phyloP scores from a whole-genome alignment of 64 coral and sea anemone species.

The Catalaphyllia jardinei region DNA sequence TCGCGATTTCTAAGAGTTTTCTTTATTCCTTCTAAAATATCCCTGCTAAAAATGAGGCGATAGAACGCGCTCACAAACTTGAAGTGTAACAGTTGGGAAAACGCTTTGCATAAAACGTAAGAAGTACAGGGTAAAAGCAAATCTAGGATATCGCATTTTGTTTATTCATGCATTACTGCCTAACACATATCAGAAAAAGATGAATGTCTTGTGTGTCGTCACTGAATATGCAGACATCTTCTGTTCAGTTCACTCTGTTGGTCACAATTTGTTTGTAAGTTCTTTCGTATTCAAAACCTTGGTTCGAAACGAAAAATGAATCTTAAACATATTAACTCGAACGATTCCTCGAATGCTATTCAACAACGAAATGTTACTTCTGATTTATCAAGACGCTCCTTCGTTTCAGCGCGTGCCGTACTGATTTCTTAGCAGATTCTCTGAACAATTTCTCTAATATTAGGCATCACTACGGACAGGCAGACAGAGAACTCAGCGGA shows the following conservation, averaged over 20 bases:
- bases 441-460: background rate
- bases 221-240: conserved; percentile 13
- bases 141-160: conserved; percentile 13
- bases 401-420: background rate
- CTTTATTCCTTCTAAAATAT: background rate
- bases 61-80: background rate
- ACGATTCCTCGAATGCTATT: background rate
- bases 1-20: conserved; percentile 10
- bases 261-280: conserved; percentile 30
- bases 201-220: background rate
- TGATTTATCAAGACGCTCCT: background rate
- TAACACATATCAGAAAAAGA: background rate
- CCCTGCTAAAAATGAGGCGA: background rate
- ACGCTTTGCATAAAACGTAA: too few relatives aligned
- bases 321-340: background rate
- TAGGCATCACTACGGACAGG: background rate
- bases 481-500: background rate
- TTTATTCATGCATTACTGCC: conserved; percentile 20
- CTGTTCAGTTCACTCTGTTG: conserved; percentile 20
- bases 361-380: background rate
- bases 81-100: background rate
- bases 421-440: background rate
- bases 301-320: background rate
- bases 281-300: background rate
- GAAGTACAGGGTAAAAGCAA: background rate